Conservation (phyloP, 2,113 vertebrate genomes). For the Percopsis transmontana region DNA sequence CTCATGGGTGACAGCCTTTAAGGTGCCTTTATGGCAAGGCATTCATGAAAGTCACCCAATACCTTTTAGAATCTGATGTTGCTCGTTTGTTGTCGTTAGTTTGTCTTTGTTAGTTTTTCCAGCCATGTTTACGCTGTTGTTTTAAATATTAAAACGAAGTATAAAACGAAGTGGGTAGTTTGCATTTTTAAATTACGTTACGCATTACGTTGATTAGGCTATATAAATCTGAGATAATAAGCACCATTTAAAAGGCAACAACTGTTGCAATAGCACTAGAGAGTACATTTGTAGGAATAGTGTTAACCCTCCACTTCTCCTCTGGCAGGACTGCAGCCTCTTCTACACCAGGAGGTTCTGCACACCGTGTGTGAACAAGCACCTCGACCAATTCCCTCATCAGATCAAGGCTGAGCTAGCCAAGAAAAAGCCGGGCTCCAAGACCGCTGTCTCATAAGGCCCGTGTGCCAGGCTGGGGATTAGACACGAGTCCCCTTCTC, state of each 20-base stretch:
- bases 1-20: background rate
- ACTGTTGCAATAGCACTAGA: background rate
- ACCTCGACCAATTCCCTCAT: conserved; percentile 83
- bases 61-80: too few relatives aligned
- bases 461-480: background rate
- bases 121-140: too few relatives aligned
- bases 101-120: too few relatives aligned
- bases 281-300: background rate
- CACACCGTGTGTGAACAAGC: conserved; percentile 81
- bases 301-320: conserved; percentile 3
- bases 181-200: too few relatives aligned
- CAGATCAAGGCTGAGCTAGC: conserved; percentile 83
- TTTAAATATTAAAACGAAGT: too few relatives aligned
- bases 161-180: too few relatives aligned
- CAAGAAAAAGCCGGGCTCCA: conserved; percentile 74
- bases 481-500: background rate
- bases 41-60: too few relatives aligned
- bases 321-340: conserved; percentile 85
- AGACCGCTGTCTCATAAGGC: conserved; percentile 45
- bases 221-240: background rate
- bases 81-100: too few relatives aligned
- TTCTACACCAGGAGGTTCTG: conserved; percentile 91
- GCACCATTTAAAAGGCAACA: background rate
- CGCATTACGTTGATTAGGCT: background rate
- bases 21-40: background rate